phyloP scores from a whole-genome alignment of 1,140 invertebrate genomes.

The Drosophila repleta region DNA sequence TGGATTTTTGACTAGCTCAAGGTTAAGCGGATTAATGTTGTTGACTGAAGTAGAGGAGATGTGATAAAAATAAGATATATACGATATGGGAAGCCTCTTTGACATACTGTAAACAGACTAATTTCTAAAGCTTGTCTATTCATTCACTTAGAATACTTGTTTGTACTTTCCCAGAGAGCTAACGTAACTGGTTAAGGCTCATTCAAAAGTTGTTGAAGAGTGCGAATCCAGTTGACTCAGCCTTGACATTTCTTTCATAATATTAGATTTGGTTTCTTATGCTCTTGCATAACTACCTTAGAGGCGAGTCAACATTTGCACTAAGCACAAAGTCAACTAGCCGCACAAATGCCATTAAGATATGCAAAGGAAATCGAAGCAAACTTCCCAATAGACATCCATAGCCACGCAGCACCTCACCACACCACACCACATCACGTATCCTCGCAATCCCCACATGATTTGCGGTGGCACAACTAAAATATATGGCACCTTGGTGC shows the following conservation, averaged over 20 bases:
- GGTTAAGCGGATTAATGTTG: slow-evolving; percentile 32
- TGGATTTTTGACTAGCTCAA: slow-evolving; percentile 33
- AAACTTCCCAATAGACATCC: neutral
- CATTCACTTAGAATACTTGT: no score
- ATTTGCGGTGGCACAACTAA: slow-evolving; percentile 38
- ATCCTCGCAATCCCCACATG: slow-evolving; percentile 56
- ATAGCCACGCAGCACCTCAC: neutral
- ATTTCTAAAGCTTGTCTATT: neutral
- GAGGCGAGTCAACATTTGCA: slow-evolving; percentile 13
- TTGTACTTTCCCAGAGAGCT: neutral
- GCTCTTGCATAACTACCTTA: neutral
- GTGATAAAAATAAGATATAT: no score
- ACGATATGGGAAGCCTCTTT: no score
- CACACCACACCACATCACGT: slow-evolving; percentile 46
- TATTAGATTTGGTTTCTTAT: neutral
- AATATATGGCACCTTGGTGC: slow-evolving; percentile 65
- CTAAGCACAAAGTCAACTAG: slow-evolving; percentile 27
- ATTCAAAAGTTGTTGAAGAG: neutral
- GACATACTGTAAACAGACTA: no score
- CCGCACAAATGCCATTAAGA: slow-evolving; percentile 36
- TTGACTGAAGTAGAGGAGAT: no score
- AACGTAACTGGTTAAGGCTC: slow-evolving; percentile 14
- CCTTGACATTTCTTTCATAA: slow-evolving; percentile 4
- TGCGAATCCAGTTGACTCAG: slow-evolving; percentile 8
- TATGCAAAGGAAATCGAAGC: slow-evolving; percentile 43